These are phyloP conservation scores for Ormyrus labotus DNA, from an alignment of 2,888 invertebrate species.

Conservation along the genomic window DNA sequence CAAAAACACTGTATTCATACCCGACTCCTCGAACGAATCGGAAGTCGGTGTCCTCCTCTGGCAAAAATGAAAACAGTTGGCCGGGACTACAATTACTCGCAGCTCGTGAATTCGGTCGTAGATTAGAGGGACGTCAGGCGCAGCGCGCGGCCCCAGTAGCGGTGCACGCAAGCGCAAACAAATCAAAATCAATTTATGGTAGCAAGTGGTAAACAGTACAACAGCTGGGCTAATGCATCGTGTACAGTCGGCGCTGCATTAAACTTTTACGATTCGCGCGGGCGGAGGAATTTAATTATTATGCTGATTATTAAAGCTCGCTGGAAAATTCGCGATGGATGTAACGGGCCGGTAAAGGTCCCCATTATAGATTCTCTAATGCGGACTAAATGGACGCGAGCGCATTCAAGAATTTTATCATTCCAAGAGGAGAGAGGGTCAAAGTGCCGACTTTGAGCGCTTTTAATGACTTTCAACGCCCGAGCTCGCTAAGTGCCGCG, in stretches of 20 bases:
- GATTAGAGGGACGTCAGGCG: constrained; percentile 24
- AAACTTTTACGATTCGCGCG: constrained; percentile 37
- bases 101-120: constrained; percentile 25
- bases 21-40: too few relatives aligned
- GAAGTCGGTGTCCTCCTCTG: too few relatives aligned
- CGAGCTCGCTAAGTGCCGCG: too few relatives aligned
- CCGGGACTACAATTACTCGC: constrained; percentile 27
- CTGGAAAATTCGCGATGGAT: constrained; percentile 16
- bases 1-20: too few relatives aligned
- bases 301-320: constrained; percentile 20
- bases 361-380: not conserved
- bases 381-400: too few relatives aligned
- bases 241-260: constrained; percentile 22
- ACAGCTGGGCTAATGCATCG: not conserved
- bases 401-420: too few relatives aligned
- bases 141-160: constrained; percentile 4
- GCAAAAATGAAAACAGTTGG: not conserved
- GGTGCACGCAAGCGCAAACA: constrained; percentile 7
- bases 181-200: constrained; percentile 52
- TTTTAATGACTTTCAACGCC: too few relatives aligned
- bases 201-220: constrained; percentile 23
- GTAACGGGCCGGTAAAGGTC: constrained; percentile 16
- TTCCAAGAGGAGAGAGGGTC: too few relatives aligned
- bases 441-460: too few relatives aligned
- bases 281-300: constrained; percentile 31